These are phyloP conservation scores for Schizaphis graminum DNA, from an alignment of 2,888 invertebrate genomes.

Conservation along the genomic window DNA sequence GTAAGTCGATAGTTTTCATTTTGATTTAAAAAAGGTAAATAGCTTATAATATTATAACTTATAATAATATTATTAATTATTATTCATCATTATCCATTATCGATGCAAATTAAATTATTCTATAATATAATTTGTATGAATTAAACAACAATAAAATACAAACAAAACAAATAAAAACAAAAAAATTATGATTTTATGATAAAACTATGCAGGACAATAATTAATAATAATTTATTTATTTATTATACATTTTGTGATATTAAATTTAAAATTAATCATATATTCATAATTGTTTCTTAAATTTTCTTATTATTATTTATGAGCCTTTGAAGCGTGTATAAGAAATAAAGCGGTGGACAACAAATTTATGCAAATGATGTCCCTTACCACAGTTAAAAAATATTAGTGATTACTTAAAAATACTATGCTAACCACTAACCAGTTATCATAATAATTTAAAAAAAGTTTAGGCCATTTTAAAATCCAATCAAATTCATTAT, in stretches of 20 bases:
- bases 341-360: neutral
- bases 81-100: neutral
- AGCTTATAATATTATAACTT: neutral
- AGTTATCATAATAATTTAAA: neutral
- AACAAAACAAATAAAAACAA: neutral
- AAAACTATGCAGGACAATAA: neutral
- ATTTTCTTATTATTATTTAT: neutral
- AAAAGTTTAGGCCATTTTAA: neutral
- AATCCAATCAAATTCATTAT: neutral
- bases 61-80: neutral
- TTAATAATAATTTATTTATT: neutral
- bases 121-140: neutral
- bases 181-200: neutral
- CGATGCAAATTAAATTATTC: neutral
- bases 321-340: neutral
- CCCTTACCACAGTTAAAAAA: neutral
- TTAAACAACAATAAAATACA: neutral
- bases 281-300: neutral
- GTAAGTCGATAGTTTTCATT: neutral
- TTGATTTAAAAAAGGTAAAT: neutral
- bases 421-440: no score
- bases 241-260: neutral
- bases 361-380: neutral
- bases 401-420: neutral
- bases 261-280: neutral